These are phyloP conservation scores for Oligia strigilis DNA, from an alignment of 2,888 invertebrate genomes.

Conservation along the genomic window DNA sequence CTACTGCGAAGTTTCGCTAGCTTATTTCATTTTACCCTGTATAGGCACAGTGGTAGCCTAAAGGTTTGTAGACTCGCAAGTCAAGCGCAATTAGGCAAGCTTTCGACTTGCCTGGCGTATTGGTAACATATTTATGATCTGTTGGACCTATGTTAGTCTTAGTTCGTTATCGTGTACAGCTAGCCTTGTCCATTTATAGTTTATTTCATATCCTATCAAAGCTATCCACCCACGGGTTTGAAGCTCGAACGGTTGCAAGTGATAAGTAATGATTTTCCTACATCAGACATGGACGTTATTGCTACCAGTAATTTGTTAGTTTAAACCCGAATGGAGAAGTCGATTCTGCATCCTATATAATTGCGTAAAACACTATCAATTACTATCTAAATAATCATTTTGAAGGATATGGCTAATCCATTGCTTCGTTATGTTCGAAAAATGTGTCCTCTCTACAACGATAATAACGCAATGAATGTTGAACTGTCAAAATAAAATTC, in stretches of 20 bases:
- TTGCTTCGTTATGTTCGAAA: too few relatives aligned
- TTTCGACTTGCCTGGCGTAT: conserved; percentile 43
- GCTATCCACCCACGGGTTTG: conserved; percentile 22
- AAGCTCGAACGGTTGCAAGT: conserved; percentile 15
- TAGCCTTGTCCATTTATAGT: conserved; percentile 27
- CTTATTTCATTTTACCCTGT: too few relatives aligned
- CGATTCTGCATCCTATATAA: background rate
- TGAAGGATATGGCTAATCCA: too few relatives aligned
- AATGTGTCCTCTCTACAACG: too few relatives aligned
- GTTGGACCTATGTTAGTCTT: conserved; percentile 32
- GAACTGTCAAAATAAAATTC: too few relatives aligned
- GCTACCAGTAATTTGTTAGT: background rate
- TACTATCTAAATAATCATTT: too few relatives aligned
- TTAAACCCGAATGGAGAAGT: background rate
- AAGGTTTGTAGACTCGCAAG: conserved; percentile 32
- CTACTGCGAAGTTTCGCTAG: too few relatives aligned
- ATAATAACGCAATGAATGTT: too few relatives aligned
- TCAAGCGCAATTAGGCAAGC: conserved; percentile 49
- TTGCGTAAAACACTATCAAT: too few relatives aligned
- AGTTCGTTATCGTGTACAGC: conserved; percentile 52
- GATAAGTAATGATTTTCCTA: background rate
- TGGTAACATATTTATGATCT: conserved; percentile 51
- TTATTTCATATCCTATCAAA: conserved; percentile 42
- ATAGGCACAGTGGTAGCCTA: too few relatives aligned
- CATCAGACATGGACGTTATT: background rate